A percentile compares a stretch with the other conserved stretches of the same genome.
Evolutionary conservation across 2,113 vertebrate species (phyloP).

Genomic region (Microcebus lehilahytsara): DNA sequence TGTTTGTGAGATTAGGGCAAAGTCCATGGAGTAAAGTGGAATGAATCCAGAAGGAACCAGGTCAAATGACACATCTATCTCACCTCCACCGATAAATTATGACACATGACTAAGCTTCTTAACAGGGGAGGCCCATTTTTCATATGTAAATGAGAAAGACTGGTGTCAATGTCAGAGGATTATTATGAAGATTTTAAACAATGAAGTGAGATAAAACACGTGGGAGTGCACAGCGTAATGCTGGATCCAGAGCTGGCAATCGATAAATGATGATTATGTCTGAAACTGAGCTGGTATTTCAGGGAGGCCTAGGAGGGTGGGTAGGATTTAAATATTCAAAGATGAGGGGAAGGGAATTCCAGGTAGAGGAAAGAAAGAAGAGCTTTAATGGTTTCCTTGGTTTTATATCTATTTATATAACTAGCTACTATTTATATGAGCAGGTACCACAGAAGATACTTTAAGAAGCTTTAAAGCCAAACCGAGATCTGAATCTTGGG

Average conservation of each 20-base stretch:
- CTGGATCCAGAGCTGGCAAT: background rate
- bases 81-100: background rate
- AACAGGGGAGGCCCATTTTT: background rate
- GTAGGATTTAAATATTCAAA: background rate
- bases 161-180: background rate
- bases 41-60: background rate
- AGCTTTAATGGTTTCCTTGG: background rate
- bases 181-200: conserved; percentile 24
- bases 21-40: background rate
- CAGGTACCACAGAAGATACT: background rate
- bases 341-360: background rate
- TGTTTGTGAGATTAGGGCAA: background rate
- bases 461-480: background rate
- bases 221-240: background rate
- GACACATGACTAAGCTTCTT: background rate
- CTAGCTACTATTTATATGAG: background rate
- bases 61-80: background rate
- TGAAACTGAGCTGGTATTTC: background rate
- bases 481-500: background rate
- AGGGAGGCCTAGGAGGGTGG: background rate
- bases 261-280: background rate
- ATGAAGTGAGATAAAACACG: background rate
- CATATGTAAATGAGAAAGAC: background rate
- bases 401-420: background rate
- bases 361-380: background rate